A percentile compares a stretch with the other conserved stretches of the same genome.
Evolutionary conservation across 2,888 invertebrate species (phyloP).

Genomic region (Amblyjoppa proteus): DNA sequence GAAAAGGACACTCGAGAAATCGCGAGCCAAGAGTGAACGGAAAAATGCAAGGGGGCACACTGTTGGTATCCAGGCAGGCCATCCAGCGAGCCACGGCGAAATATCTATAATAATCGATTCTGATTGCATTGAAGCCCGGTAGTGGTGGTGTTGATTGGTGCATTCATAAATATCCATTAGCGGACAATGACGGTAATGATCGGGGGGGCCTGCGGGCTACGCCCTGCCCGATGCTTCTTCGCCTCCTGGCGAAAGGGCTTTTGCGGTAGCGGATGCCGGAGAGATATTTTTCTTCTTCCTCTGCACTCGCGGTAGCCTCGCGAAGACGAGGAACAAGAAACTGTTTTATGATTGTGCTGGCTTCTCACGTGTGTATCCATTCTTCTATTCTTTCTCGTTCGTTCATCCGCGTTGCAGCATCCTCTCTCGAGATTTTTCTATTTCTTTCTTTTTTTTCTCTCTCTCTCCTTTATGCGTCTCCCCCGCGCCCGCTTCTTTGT

Average conservation of each 20-base stretch:
- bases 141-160: constrained; percentile 84
- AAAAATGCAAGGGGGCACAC: constrained; percentile 37
- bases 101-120: constrained; percentile 84
- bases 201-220: constrained; percentile 80
- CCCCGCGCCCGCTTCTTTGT: constrained; percentile 64
- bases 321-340: constrained; percentile 80
- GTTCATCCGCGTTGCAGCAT: constrained; percentile 71
- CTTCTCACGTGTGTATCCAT: constrained; percentile 49
- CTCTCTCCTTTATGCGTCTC: constrained; percentile 33
- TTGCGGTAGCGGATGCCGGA: constrained; percentile 53
- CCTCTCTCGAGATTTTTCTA: constrained; percentile 61
- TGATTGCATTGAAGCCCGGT: constrained; percentile 85
- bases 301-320: constrained; percentile 47
- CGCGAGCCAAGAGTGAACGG: not conserved
- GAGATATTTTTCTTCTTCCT: constrained; percentile 50
- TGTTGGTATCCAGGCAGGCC: constrained; percentile 10
- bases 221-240: constrained; percentile 77
- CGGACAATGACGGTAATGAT: constrained; percentile 85
- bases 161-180: constrained; percentile 85
- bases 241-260: constrained; percentile 55
- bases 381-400: constrained; percentile 71
- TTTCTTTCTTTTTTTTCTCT: constrained; percentile 68
- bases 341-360: constrained; percentile 54
- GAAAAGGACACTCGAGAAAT: constrained; percentile 28
- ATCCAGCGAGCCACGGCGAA: constrained; percentile 31